phyloP scores from a whole-genome alignment of 2,113 vertebrate species.

The Herpetotheres cachinnans region DNA sequence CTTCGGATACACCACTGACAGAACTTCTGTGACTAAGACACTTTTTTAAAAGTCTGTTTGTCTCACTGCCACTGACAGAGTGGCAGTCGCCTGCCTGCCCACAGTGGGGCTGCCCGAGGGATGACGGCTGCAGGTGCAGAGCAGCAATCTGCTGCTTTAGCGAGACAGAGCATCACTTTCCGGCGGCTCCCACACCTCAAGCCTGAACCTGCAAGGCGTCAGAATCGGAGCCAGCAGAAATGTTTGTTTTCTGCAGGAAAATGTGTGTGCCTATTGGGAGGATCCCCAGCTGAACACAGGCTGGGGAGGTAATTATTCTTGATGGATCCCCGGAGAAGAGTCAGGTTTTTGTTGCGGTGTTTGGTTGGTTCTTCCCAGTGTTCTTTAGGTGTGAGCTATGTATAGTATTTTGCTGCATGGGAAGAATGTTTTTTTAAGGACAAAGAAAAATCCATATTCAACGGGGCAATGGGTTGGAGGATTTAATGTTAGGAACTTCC shows the following conservation, averaged over 20 bases:
- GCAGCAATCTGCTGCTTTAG: background rate
- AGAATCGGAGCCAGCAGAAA: background rate
- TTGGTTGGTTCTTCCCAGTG: accelerated
- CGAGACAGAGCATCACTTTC: background rate
- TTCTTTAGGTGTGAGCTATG: background rate
- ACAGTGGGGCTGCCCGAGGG: background rate
- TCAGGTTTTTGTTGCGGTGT: background rate
- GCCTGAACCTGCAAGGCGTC: background rate
- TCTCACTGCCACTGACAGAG: background rate
- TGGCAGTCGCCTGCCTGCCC: background rate
- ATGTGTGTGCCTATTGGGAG: background rate
- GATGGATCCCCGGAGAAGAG: background rate
- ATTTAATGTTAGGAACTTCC: background rate
- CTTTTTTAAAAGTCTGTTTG: background rate
- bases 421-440: background rate
- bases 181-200: background rate
- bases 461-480: background rate
- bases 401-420: background rate
- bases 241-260: background rate
- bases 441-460: background rate
- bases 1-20: background rate
- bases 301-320: background rate
- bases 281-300: background rate
- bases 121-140: background rate
- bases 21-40: background rate